Conservation (phyloP, 2,113 vertebrate species). For the Lucifuga dentata region DNA sequence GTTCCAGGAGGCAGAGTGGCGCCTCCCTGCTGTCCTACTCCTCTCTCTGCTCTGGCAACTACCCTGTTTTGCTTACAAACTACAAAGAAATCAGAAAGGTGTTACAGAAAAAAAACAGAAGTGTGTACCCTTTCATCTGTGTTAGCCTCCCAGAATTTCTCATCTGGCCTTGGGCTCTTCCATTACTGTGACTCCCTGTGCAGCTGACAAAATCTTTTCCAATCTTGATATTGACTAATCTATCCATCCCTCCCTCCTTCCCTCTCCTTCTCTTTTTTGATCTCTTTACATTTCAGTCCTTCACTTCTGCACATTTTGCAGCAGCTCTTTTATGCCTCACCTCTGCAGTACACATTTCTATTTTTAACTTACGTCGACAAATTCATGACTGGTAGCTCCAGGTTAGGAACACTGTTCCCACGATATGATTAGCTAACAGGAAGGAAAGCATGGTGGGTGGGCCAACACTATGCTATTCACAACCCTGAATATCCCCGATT, state of each 20-base stretch:
- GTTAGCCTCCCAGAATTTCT: background rate
- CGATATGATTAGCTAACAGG: constrained; percentile 30
- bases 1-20: constrained; percentile 53
- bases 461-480: no score
- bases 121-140: background rate
- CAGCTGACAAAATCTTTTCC: constrained; percentile 11
- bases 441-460: background rate
- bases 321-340: constrained; percentile 3
- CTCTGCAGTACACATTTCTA: background rate
- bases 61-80: constrained; percentile 15
- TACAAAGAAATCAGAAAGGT: constrained; percentile 10
- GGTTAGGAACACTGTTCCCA: background rate
- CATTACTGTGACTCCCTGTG: background rate
- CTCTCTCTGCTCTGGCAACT: constrained; percentile 37
- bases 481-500: no score
- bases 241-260: background rate
- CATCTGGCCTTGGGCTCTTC: background rate
- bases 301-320: background rate
- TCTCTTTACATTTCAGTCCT: constrained; percentile 1
- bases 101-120: background rate
- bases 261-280: background rate
- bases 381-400: constrained; percentile 12
- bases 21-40: constrained; percentile 41
- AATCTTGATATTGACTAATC: background rate
- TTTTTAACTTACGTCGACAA: constrained; percentile 7